Conservation (phyloP, 2,888 invertebrate genomes). For the Parapristionchus giblindavisi region DNA sequence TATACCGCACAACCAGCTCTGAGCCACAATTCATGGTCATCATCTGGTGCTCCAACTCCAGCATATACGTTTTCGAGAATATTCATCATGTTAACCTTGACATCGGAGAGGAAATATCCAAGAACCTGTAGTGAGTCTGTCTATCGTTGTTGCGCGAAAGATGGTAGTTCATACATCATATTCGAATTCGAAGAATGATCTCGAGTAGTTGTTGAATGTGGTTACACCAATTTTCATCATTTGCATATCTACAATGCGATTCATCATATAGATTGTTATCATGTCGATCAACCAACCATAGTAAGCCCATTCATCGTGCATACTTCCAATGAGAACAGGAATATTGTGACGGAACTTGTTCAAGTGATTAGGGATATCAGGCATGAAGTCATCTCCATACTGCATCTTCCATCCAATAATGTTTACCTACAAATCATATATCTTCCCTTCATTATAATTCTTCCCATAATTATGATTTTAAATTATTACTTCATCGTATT, state of each 20-base stretch:
- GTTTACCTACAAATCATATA: background rate
- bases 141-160: background rate
- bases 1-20: conserved; percentile 4
- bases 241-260: conserved; percentile 19
- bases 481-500: background rate
- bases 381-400: conserved; percentile 9
- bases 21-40: conserved; percentile 32
- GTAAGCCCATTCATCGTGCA: conserved; percentile 30
- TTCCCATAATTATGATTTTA: too few relatives aligned
- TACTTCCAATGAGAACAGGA: conserved; percentile 23
- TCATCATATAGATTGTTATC: background rate
- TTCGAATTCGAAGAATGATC: conserved; percentile 15
- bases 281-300: too few relatives aligned
- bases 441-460: too few relatives aligned
- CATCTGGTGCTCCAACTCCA: conserved; percentile 6
- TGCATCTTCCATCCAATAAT: conserved; percentile 35
- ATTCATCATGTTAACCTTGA: conserved; percentile 15
- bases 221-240: background rate
- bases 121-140: background rate
- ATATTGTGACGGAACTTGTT: conserved; percentile 21
- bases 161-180: background rate
- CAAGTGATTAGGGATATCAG: conserved; percentile 28
- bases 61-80: conserved; percentile 28
- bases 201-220: background rate
- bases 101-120: background rate